Percentiles rank a stretch among this genome's conserved stretches.
Evolutionary conservation across 2,113 vertebrate species (phyloP).

Genomic region (Pygathrix nemaeus): DNA sequence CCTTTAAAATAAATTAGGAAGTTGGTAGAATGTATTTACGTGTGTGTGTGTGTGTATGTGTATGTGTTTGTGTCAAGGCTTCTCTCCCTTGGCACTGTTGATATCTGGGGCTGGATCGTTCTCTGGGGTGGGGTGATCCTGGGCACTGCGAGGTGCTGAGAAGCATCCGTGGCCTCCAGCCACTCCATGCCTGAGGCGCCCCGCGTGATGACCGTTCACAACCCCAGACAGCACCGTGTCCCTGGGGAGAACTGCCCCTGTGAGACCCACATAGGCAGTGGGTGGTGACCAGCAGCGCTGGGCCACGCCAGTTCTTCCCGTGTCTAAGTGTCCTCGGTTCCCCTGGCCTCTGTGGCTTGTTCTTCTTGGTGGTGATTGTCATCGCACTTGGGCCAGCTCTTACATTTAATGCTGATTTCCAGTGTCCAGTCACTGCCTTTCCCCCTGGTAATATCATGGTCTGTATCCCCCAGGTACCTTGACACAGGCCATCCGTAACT

Average conservation of each 20-base stretch:
- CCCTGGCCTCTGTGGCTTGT: background rate
- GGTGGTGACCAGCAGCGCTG: accelerated
- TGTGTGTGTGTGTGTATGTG: accelerated
- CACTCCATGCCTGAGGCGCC: background rate
- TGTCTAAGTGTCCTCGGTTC: background rate
- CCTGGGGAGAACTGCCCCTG: background rate
- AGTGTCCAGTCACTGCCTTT: accelerated
- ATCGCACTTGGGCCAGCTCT: accelerated
- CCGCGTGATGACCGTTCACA: background rate
- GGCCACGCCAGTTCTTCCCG: accelerated
- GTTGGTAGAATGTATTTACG: background rate
- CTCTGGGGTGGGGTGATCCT: background rate
- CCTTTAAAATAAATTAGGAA: background rate
- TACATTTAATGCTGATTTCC: background rate
- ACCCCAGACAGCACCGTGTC: background rate
- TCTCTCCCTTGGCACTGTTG: no score
- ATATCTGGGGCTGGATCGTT: accelerated
- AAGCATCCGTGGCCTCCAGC: background rate
- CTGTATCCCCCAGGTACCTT: conserved; percentile 89
- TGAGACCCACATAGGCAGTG: background rate
- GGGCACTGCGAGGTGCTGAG: no score
- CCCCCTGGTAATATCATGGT: background rate
- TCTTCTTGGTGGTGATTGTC: accelerated
- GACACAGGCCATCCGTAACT: conserved; percentile 97
- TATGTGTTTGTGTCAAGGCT: background rate